Base-by-base conservation (phyloP, 2,797 vertebrate species). In the Tokudaia muenninki region DNA sequence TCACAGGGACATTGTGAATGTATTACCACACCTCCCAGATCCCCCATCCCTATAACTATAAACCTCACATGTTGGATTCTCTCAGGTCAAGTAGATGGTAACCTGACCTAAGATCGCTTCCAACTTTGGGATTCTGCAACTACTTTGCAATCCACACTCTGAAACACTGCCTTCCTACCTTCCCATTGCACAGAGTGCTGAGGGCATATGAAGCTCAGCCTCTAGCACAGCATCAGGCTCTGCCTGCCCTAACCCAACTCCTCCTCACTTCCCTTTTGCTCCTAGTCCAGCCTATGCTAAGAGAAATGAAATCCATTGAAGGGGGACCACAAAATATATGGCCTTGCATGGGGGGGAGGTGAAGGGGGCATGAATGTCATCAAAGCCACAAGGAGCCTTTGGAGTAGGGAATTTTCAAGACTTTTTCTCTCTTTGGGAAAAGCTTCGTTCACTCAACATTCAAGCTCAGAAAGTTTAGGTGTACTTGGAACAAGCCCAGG, bases 211-310 rank as follows among this genome's bases (percentile, higher is more conserved):
- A 74, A 79, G 41, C 17, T n/a, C 50, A 61, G 41, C 29, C 52
- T 81, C 41, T 11, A 14, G 10, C 4, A 9, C 34, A 17, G 6
- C 5, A 0, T 37, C 47, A 0, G 3, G 21, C 31, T 52, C 61
- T 10, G 41, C n/a, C 44, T 65, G 0, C 0, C 37, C 47, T 26
- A 3, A 3, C 4, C 8, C 55, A 57, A 44, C 65, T 59, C 65
- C 44, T 57, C 63, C 31, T 34, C 37, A 44, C 3, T 3, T 34
- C 72, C 19, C 55, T 9, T 44, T 17, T 22, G 41, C 52, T 41
- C 31, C 24, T 16, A 7, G 31, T 19, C 92, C 57, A 59, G 34
- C 22, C 75, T 37, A 2, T 8, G 44, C 29, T 92, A 50, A 44
- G 8, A 59, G 55, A 82, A 72, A 50, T 70, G 47, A 74, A 14